Conservation (phyloP, 2,888 invertebrate species). For the Erebia ligea region DNA sequence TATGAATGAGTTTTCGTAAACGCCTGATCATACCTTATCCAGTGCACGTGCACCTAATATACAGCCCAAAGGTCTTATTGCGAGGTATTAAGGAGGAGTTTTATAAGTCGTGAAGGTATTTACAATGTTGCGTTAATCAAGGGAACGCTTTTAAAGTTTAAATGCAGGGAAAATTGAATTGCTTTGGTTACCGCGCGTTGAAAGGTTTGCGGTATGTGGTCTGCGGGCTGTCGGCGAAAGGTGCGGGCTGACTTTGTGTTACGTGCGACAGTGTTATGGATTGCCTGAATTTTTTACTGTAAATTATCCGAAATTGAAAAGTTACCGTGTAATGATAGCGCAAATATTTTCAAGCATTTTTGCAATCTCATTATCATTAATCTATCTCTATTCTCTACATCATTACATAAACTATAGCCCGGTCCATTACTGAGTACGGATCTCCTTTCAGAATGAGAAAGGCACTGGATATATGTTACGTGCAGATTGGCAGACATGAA, state of each 20-base stretch:
- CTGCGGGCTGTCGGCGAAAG: conserved; percentile 45
- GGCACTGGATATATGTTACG: too few species aligned
- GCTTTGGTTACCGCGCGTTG: conserved; percentile 49
- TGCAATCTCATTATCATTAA: not conserved
- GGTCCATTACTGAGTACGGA: too few species aligned
- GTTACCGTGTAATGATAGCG: not conserved
- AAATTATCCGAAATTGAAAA: not conserved
- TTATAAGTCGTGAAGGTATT: conserved; percentile 13
- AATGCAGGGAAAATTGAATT: conserved; percentile 62
- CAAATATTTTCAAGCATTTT: not conserved
- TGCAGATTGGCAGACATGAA: too few species aligned
- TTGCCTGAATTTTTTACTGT: conserved; percentile 14
- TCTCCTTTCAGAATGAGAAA: too few species aligned
- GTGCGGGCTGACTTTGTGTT: conserved; percentile 42
- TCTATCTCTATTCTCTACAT: not conserved
- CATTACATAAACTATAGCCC: too few species aligned
- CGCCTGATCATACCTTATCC: conserved; percentile 26
- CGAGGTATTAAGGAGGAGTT: conserved; percentile 26
- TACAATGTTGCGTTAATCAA: conserved; percentile 45
- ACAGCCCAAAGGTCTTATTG: conserved; percentile 16
- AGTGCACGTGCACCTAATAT: conserved; percentile 20
- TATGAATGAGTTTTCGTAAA: conserved; percentile 51
- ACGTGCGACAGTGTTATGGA: conserved; percentile 36
- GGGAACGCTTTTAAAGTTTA: conserved; percentile 55
- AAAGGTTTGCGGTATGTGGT: conserved; percentile 50